Percentiles rank a stretch among this genome's conserved stretches.
Evolutionary conservation across 37 sponge, comb jelly and placozoan genomes (phyloP).

Genomic region (Axinella damicornis): DNA sequence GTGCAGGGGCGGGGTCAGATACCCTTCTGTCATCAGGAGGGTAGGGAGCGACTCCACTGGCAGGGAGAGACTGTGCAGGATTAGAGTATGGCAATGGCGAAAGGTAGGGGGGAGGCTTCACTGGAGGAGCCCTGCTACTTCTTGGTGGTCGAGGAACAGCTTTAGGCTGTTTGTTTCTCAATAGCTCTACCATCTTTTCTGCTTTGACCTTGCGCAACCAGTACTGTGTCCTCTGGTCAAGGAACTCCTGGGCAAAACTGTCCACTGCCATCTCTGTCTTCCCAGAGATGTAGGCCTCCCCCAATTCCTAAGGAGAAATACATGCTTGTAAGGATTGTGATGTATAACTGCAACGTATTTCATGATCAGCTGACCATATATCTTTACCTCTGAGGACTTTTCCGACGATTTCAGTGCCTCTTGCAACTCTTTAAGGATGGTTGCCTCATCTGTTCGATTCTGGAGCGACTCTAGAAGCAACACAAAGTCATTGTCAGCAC

Average conservation of each 20-base stretch:
- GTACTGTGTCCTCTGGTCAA: constrained; percentile 45
- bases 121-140: too few species aligned
- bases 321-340: too few species aligned
- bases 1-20: too few species aligned
- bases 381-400: constrained; percentile 51
- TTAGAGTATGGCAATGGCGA: too few species aligned
- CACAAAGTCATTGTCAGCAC: too few species aligned
- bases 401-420: constrained; percentile 34
- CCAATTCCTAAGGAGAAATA: constrained; percentile 33
- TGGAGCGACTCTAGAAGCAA: constrained; percentile 14
- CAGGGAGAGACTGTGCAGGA: too few species aligned
- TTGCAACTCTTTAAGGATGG: constrained; percentile 37
- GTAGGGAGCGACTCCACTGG: too few species aligned
- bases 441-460: constrained; percentile 11
- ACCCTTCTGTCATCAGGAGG: too few species aligned
- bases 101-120: too few species aligned
- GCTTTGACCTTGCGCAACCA: constrained; percentile 76
- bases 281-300: constrained; percentile 40
- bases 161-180: constrained; percentile 16
- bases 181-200: constrained; percentile 68
- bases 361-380: too few species aligned
- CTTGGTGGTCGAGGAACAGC: constrained; percentile 16
- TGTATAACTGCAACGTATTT: too few species aligned
- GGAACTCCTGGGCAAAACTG: constrained; percentile 41
- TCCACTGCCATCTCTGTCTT: constrained; percentile 26